Conservation (phyloP, 2,113 vertebrate species). For the Mirounga angustirostris region DNA sequence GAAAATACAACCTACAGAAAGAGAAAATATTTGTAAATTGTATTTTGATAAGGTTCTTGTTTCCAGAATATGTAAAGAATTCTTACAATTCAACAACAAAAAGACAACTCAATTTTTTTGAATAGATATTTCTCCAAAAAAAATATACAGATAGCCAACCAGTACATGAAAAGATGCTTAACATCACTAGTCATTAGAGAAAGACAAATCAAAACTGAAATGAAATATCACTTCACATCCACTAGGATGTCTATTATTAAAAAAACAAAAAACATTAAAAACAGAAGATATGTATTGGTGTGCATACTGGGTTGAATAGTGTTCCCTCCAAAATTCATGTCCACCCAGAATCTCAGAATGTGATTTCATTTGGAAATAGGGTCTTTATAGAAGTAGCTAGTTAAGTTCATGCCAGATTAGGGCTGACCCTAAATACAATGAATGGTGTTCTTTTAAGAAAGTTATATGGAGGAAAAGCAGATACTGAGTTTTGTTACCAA, state of each 20-base stretch:
- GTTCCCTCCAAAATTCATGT: not conserved
- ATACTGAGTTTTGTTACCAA: not conserved
- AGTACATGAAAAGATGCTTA: not conserved
- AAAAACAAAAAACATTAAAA: not conserved
- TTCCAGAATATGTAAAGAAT: not conserved
- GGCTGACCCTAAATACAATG: not conserved
- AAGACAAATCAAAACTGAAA: not conserved
- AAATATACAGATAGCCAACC: not conserved
- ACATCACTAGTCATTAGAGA: not conserved
- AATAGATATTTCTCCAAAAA: not conserved
- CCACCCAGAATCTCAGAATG: slow-evolving; percentile 2
- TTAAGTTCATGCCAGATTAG: not conserved
- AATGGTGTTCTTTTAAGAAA: not conserved
- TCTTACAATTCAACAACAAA: not conserved
- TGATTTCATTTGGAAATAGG: not conserved
- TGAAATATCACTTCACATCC: not conserved
- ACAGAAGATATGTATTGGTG: not conserved
- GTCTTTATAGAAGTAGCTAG: not conserved
- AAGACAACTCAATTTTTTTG: not conserved
- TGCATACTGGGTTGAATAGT: not conserved
- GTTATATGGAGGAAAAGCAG: not conserved
- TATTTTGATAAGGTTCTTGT: not conserved
- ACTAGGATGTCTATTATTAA: not conserved
- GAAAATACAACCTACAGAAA: not conserved
- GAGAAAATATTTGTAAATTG: not conserved